Conservation (phyloP, 2,888 invertebrate species). For the Watsonalla binaria region DNA sequence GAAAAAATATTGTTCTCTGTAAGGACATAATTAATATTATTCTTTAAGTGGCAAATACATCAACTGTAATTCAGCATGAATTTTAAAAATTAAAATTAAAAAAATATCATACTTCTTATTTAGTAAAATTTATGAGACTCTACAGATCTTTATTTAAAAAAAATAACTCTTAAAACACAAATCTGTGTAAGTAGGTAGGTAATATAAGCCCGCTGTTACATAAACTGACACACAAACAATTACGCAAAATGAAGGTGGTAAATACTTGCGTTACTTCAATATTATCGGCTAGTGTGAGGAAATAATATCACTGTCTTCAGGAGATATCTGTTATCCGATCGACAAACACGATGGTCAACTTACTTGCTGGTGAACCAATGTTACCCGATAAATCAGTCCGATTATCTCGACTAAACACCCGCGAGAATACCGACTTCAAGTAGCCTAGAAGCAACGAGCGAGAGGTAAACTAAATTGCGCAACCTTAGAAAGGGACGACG, state of each 20-base stretch:
- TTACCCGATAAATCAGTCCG: conserved; percentile 48
- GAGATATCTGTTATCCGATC: conserved; percentile 1
- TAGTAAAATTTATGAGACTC: too few relatives aligned
- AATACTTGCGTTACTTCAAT: conserved; percentile 4
- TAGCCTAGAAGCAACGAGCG: conserved; percentile 35
- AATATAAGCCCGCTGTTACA: background rate
- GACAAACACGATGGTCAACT: conserved; percentile 31
- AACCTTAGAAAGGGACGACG: conserved; percentile 53
- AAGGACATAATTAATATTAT: too few relatives aligned
- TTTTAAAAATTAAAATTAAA: too few relatives aligned
- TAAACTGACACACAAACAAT: background rate
- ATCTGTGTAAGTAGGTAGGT: background rate
- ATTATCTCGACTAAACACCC: conserved; percentile 55
- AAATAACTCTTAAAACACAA: too few relatives aligned
- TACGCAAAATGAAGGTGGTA: background rate
- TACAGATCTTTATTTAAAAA: too few relatives aligned
- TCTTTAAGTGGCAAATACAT: too few relatives aligned
- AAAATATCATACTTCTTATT: too few relatives aligned
- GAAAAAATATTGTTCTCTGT: too few relatives aligned
- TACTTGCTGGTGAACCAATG: conserved; percentile 56
- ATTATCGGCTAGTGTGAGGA: conserved; percentile 7
- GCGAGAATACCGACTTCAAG: conserved; percentile 42
- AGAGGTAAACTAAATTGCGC: conserved; percentile 53
- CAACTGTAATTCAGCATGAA: too few relatives aligned
- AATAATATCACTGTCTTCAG: conserved; percentile 13